These are phyloP conservation scores for Malurus leucopterus DNA, from an alignment of 2,797 vertebrate species.

Conservation along the genomic window DNA sequence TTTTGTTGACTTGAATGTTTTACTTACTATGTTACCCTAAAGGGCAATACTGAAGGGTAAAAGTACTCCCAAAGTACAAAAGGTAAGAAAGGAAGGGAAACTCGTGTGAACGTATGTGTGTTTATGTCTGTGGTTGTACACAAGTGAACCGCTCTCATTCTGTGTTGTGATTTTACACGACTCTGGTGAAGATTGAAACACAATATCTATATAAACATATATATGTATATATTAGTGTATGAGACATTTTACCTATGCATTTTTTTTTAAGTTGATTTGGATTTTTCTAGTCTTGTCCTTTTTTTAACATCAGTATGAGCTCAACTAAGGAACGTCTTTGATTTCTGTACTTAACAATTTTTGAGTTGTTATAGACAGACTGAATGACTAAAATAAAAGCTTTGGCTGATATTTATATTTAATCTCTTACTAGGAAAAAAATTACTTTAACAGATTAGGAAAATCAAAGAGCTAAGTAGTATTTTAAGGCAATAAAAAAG, in stretches of 20 bases:
- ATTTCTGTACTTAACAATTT: neutral
- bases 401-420: neutral
- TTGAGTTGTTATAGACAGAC: neutral
- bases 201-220: neutral
- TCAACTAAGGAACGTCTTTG: neutral
- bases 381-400: neutral
- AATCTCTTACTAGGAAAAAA: neutral
- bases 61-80: neutral
- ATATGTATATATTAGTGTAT: neutral
- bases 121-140: neutral
- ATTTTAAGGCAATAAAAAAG: neutral
- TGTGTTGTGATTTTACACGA: neutral
- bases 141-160: neutral
- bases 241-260: neutral
- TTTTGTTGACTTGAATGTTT: neutral
- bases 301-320: neutral
- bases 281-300: neutral
- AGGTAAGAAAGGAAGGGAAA: neutral
- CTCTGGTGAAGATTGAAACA: neutral
- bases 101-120: neutral
- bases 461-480: neutral
- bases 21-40: neutral
- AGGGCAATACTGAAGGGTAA: neutral
- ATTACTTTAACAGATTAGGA: neutral
- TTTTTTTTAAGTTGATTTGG: neutral